A percentile compares a stretch with the other conserved stretches of the same genome.
Evolutionary conservation across 2,888 invertebrate genomes (phyloP).

Genomic region (Venustoraphidia nigricollis): DNA sequence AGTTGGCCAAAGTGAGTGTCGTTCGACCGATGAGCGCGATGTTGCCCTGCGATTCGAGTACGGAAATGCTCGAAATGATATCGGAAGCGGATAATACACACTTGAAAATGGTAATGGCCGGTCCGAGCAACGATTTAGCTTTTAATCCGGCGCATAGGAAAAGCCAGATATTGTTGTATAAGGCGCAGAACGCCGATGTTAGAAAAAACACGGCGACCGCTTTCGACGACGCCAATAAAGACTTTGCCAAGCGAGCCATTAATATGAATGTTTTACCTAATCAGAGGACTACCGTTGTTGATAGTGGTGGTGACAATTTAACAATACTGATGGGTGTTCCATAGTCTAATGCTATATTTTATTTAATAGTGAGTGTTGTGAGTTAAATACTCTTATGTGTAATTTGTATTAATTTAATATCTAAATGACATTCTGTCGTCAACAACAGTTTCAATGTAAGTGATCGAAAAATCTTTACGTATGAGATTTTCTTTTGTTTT

Average conservation of each 20-base stretch:
- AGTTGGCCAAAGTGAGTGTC: slow-evolving; percentile 33
- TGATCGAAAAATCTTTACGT: too few species aligned
- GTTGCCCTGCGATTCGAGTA: slow-evolving; percentile 28
- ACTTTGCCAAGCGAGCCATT: slow-evolving; percentile 61
- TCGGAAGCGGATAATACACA: slow-evolving; percentile 36
- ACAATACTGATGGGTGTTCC: slow-evolving; percentile 7
- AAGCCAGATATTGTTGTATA: slow-evolving; percentile 56
- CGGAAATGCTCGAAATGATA: slow-evolving; percentile 47
- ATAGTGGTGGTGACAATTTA: slow-evolving; percentile 6
- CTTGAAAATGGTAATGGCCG: slow-evolving; percentile 19
- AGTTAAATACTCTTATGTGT: too few species aligned
- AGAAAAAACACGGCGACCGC: slow-evolving; percentile 65
- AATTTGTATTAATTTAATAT: too few species aligned
- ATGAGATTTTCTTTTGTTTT: too few species aligned
- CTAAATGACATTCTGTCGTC: too few species aligned
- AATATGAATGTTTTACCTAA: slow-evolving; percentile 29
- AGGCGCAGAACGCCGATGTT: slow-evolving; percentile 73
- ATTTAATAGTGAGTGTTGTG: too few species aligned
- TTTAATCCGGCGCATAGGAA: slow-evolving; percentile 33
- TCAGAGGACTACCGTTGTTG: slow-evolving; percentile 23
- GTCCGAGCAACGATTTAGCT: slow-evolving; percentile 26
- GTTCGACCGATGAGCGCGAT: slow-evolving; percentile 28
- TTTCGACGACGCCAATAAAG: slow-evolving; percentile 45
- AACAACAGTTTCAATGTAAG: too few species aligned
- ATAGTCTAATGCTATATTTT: background rate